Base-by-base conservation (phyloP, 2,888 invertebrate species). In the Erebia palarica region DNA sequence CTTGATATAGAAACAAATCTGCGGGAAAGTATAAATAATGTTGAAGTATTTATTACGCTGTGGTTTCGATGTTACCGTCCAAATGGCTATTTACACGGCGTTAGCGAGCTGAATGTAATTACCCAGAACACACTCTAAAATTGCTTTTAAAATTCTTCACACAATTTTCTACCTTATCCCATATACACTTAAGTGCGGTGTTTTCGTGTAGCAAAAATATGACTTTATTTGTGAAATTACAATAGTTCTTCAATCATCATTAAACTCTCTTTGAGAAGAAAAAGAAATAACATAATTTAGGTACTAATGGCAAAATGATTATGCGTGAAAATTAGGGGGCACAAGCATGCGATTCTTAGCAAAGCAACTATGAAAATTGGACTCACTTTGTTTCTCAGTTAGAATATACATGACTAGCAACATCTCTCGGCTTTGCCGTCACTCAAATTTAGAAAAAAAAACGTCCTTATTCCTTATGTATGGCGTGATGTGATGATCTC, bases 251-350 rank as follows among this genome's bases (percentile, higher is more conserved):
- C 68, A 70, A 70, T 74, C 74, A 74, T 70, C 70, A 74, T 74
- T 70, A 74, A 74, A 72, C 51, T 65, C 68, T 68, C 67, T 70
- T 74, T 72, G 69, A 70, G 74, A 67, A 72, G 70, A 66, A 70
- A 72, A 72, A 72, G 74, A 74, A 72, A 72, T 63, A 74, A 68
- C 53, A 72, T 72, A 70, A 74, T 72, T 72, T 70, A 61, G 68
- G 51, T 42, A 66, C 68, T 74, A 74, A 74, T 72, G 74, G 68
- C n/a, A n/a, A 74, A 74, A 72, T 74, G 68, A 74, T 72, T 72
- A 63, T 68, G 60, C 57, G 70, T 70, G 57, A 72, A 68, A 14
- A 72, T 21, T 63, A 63, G 14, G 63, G 63, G 63, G 47, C 47
- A 21, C 63, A 49, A 63, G 9, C 63, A 63, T 49, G 49, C 63